Evolutionary conservation across 2,113 vertebrate species (phyloP), one percentile per base, ranked within the genome.

Genomic region (Tragelaphus buxtoni): DNA sequence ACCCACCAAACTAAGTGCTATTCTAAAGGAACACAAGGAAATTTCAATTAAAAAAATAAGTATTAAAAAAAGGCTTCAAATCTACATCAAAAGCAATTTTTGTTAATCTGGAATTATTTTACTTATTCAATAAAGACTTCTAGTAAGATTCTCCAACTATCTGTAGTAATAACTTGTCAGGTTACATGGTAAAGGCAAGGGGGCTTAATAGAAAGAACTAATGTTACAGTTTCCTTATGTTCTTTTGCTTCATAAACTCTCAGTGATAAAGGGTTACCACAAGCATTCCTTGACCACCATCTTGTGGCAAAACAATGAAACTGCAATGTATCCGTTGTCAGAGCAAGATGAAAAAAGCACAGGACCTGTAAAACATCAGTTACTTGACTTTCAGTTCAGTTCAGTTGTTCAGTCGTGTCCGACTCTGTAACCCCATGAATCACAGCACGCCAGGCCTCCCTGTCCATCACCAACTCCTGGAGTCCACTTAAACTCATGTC

Each of bases 41-140:
- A 3, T 56, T 63, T 80, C 4, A 58, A 58, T 28, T 9, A 49
- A 60, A 88, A 95, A 83, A 60, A 47, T 5, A 60, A 17, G 18
- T 32, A 58, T 92, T 32, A 60, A 88, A 69, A n/a, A n/a, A 85
- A 93, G 8, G 28, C 76, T 79, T n/a, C 51, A 94, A 93, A 91
- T 69, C 16, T 77, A 10, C 56, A 85, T 53, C 3, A 51, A 88
- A 92, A 94, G 30, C 1, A 10, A 49, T 80, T 97, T 82, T 86
- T 91, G n/a, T 81, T 93, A n/a, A 96, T 87, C 91, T 76, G 49
- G 13, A 94, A 79, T 92, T 96, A 82, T 30, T 93, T 2, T 93
- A 28, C 28, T 88, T 56, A 92, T 9, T 94, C 63, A 53, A 58
- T 13, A 61, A 8, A 92, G 18, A 28, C 9, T 72, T 61, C 89